Evolutionary conservation across 2,113 vertebrate species (phyloP), one percentile per base, ranked within the genome.

Genomic region (Peromyscus maniculatus): DNA sequence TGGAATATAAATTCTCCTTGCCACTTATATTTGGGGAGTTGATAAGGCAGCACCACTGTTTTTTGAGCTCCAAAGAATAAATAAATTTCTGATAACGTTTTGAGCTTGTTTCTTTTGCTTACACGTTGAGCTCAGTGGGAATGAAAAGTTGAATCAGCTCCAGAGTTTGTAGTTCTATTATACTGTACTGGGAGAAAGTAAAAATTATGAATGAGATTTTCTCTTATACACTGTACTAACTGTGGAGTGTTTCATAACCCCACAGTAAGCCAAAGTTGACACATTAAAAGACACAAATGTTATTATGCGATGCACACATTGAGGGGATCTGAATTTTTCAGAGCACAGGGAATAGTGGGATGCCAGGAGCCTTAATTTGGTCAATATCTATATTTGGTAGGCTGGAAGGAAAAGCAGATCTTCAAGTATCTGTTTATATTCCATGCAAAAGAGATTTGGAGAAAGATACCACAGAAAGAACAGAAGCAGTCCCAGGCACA

Each of bases 371-470:
- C 66, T 94, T 95, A 94, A 89, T 86, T 93, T 93, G 57, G 57
- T 93, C 94, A 94, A 75, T 75, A 74, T 94, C 92, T 94, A 64
- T 89, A 92, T 95, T 94, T 95, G 72, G 88, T 87, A 96, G 43
- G 93, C 52, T 86, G 26, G 67, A 80, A 87, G 22, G 19, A 77
- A 87, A 43, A 90, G 15, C 57, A 96, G 67, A 90, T 49, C 49
- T 91, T 93, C 43, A 89, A 88, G 84, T 82, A 64, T 92, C 75
- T 89, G 55, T 80, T 89, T 95, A 91, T 43, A 71, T 93, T 93
- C 17, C 71, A 84, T 31, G 69, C 78, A 80, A 95, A 96, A 93
- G 26, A 93, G 39, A 94, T 89, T 91, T 97, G 77, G 89, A 77
- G 94, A 93, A 95, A 77, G 83, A 96, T 69, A 69, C 39, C 59